Evolutionary conservation across 2,797 vertebrate species (phyloP).

Genomic region (Mallotus villosus): DNA sequence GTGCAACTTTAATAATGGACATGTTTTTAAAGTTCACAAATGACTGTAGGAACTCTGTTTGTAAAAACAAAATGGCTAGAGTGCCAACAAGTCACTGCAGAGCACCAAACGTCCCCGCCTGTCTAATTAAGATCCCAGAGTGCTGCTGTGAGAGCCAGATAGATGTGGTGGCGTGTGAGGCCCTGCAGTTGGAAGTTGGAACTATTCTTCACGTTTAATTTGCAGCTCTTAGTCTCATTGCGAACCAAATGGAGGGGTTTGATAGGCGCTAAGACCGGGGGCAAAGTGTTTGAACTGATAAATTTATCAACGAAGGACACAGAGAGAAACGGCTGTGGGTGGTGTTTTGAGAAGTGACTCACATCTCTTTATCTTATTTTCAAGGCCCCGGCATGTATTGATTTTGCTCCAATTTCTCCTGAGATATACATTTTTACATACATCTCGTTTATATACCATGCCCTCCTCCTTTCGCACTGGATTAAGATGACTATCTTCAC

Average conservation of each 20-base stretch:
- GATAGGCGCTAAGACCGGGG: not conserved
- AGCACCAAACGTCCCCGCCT: conserved; percentile 1
- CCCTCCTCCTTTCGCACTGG: no score
- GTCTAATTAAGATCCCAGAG: conserved; percentile 3
- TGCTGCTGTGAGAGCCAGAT: conserved; percentile 1
- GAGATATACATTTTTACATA: conserved; percentile 42
- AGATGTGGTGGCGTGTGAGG: conserved; percentile 3
- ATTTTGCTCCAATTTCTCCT: conserved; percentile 42
- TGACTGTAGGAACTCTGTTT: not conserved
- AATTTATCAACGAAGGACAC: conserved; percentile 9
- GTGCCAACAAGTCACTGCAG: not conserved
- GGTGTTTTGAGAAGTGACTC: not conserved
- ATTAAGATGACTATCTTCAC: no score
- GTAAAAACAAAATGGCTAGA: not conserved
- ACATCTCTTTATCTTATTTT: conserved; percentile 14
- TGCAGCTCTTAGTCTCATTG: conserved; percentile 2
- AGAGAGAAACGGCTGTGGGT: not conserved
- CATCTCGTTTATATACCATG: no score
- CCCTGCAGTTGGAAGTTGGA: not conserved
- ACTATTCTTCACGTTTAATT: conserved; percentile 10
- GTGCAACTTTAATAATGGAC: not conserved
- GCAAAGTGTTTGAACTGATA: not conserved
- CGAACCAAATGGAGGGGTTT: not conserved
- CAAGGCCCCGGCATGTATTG: conserved; percentile 16
- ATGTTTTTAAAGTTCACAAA: not conserved